A percentile compares a stretch with the other conserved stretches of the same genome.
Evolutionary conservation across 2,113 vertebrate genomes (phyloP).

Genomic region (Triplophysa siluroides): DNA sequence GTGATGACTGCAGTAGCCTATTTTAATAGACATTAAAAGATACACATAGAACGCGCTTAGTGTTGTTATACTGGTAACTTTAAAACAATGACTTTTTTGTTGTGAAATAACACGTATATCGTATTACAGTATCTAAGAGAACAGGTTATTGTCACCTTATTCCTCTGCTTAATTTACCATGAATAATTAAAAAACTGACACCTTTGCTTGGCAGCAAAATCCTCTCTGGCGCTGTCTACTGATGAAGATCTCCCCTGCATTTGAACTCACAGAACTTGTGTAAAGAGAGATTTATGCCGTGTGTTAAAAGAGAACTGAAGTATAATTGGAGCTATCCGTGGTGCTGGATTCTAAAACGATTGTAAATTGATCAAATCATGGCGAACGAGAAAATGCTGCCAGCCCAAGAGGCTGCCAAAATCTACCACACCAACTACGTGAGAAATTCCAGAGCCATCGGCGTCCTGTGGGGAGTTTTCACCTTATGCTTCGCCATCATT

Average conservation of each 20-base stretch:
- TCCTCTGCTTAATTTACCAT: constrained; percentile 52
- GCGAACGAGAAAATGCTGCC: constrained; percentile 82
- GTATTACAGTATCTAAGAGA: constrained; percentile 24
- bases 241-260: background rate
- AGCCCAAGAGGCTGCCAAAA: constrained; percentile 91
- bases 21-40: background rate
- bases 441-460: constrained; percentile 92
- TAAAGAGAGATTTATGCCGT: background rate
- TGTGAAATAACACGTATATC: constrained; percentile 34
- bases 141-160: constrained; percentile 49
- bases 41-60: background rate
- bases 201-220: constrained; percentile 47
- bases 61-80: background rate
- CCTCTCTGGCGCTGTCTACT: constrained; percentile 38
- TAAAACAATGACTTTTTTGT: background rate
- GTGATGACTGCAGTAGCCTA: background rate
- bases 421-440: constrained; percentile 98
- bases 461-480: constrained; percentile 94
- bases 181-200: constrained; percentile 57
- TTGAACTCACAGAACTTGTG: background rate
- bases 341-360: background rate
- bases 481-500: constrained; percentile 91
- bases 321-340: background rate
- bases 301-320: background rate
- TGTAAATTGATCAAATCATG: background rate